Conservation (phyloP, 2,113 vertebrate genomes). For the Cavia porcellus region DNA sequence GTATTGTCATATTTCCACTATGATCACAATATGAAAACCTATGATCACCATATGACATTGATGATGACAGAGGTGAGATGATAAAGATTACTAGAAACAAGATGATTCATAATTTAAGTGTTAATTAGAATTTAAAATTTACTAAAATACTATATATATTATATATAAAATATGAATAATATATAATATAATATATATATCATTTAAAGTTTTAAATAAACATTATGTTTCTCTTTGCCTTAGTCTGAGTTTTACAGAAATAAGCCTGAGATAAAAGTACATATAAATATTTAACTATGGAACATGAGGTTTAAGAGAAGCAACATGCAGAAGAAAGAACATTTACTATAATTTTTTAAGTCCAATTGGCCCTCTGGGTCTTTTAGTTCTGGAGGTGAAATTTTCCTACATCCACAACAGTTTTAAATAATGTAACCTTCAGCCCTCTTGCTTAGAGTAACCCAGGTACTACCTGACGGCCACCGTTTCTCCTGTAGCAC, state of each 20-base stretch:
- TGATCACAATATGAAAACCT: neutral
- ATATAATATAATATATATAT: too few species aligned
- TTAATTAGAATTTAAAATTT: neutral
- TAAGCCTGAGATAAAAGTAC: neutral
- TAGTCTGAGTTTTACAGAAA: neutral
- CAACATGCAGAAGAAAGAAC: neutral
- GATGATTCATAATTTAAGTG: neutral
- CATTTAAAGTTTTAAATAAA: neutral
- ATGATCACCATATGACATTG: neutral
- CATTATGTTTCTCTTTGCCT: neutral
- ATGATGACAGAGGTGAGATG: neutral
- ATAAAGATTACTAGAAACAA: neutral
- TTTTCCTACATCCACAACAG: neutral
- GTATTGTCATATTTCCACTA: too few species aligned
- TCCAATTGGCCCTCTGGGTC: neutral
- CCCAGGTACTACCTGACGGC: neutral
- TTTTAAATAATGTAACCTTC: neutral
- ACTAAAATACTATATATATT: neutral
- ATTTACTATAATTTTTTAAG: neutral
- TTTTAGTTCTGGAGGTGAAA: neutral
- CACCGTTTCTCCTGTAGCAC: rapidly evolving
- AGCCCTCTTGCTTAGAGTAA: neutral
- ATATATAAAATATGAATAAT: too few species aligned
- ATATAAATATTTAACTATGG: neutral
- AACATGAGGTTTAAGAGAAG: rapidly evolving